Conservation (phyloP, 2,888 invertebrate genomes). For the Cantharis flavilabris region DNA sequence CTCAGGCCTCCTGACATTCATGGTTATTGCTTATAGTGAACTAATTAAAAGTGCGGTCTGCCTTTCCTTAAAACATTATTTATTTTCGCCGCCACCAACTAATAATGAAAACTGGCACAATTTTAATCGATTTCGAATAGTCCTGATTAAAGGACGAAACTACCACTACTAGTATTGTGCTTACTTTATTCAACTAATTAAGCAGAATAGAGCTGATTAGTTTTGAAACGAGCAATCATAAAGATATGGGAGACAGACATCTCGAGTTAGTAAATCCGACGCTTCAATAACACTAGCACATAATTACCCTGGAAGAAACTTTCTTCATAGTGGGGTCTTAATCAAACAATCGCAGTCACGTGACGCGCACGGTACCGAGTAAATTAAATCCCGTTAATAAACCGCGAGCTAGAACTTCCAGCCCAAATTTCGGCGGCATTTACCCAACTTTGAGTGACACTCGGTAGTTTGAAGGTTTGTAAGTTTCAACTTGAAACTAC, state of each 20-base stretch:
- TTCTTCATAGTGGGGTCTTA: conserved; percentile 28
- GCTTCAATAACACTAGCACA: neutral
- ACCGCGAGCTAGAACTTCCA: conserved; percentile 39
- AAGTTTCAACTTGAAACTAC: conserved; percentile 32
- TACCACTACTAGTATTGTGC: neutral
- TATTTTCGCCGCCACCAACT: neutral
- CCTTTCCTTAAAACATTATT: neutral
- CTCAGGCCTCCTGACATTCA: neutral
- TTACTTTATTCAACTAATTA: neutral
- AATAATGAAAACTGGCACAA: neutral
- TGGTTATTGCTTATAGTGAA: neutral
- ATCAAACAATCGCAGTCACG: conserved; percentile 38
- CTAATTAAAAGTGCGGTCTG: neutral
- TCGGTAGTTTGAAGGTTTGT: conserved; percentile 36
- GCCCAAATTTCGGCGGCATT: conserved; percentile 38
- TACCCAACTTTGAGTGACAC: conserved; percentile 42
- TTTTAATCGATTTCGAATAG: neutral
- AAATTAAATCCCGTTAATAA: conserved; percentile 45
- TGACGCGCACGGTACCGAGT: conserved; percentile 35
- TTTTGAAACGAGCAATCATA: conserved; percentile 9
- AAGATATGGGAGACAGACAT: conserved; percentile 10
- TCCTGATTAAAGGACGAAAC: neutral
- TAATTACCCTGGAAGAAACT: conserved; percentile 16
- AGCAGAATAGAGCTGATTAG: neutral
- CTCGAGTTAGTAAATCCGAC: conserved; percentile 12